phyloP scores from a whole-genome alignment of 2,113 vertebrate species.

The Scophthalmus maximus region DNA sequence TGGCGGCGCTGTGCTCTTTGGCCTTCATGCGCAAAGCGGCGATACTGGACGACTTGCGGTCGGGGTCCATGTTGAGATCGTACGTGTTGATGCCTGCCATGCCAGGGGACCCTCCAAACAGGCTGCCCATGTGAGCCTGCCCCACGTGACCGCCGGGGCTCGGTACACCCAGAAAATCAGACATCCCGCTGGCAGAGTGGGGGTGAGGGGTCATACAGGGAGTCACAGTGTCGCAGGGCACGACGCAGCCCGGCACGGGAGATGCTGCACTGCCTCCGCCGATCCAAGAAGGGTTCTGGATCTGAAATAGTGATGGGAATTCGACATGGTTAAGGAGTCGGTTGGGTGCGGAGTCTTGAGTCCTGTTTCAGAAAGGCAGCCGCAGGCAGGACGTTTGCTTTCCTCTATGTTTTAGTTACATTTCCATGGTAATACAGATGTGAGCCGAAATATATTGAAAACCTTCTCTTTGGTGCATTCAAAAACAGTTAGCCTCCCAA shows the following conservation, averaged over 20 bases:
- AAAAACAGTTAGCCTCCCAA: too few relatives aligned
- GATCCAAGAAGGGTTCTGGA: conserved; percentile 98
- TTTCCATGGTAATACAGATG: too few relatives aligned
- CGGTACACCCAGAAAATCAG: conserved; percentile 92
- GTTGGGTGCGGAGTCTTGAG: too few relatives aligned
- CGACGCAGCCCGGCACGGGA: conserved; percentile 93
- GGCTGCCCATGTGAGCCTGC: conserved; percentile 95
- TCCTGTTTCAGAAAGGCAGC: not conserved
- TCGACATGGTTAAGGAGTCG: not conserved
- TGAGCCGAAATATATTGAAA: too few relatives aligned
- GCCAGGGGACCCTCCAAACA: conserved; percentile 88
- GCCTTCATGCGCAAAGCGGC: conserved; percentile 98
- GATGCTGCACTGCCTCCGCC: conserved; percentile 90
- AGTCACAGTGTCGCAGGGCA: conserved; percentile 94
- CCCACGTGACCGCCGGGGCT: conserved; percentile 89
- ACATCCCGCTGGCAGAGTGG: conserved; percentile 88
- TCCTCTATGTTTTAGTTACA: too few relatives aligned
- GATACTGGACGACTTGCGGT: conserved; percentile 98
- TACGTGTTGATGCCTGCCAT: conserved; percentile 93
- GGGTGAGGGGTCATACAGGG: conserved; percentile 98
- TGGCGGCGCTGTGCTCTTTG: conserved; percentile 99
- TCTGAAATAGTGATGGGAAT: conserved; percentile 80
- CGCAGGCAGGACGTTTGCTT: too few relatives aligned
- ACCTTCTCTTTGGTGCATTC: too few relatives aligned
- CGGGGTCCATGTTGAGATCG: conserved; percentile 95